Evolutionary conservation across 2,797 vertebrate species (phyloP), one percentile per base, ranked within the genome.

Genomic region (Peromyscus eremicus): DNA sequence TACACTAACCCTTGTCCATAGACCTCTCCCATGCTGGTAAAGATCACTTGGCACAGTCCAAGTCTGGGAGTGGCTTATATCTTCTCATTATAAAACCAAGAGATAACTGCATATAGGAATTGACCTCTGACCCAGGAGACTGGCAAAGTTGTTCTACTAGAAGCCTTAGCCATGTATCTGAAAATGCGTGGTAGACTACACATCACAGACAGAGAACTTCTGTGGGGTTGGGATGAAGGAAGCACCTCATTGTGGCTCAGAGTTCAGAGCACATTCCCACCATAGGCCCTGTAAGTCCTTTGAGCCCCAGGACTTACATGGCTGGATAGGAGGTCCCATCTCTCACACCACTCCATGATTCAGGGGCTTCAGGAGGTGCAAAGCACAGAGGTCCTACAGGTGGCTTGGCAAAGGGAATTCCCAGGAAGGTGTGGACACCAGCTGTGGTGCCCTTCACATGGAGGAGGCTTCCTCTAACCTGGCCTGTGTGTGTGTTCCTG

Each of bases 271-370:
- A 27, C n/a, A 37, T 37, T 62, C 23, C 62, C 2, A 46, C 2
- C 40, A 6, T 25, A 55, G 0, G 21, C 2, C 19, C 32, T 60
- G 52, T 8, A 71, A 37, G 40, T 62, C 6, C 17, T 70, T 17
- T 17, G 5, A 52, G 0, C 11, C 57, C 29, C 23, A 92, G n/a
- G 62, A 7, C 98, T 98, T 98, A 99, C 99, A 99, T 98, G 3
- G 98, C 97, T 0, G 99, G 99, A 75, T 99, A 97, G 4, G 82
- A 98, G 4, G 99, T 99, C 91, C 98, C 98, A n/a, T 99, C 98
- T 97, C 98, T 98, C 95, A 99, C 32, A 81, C 97, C 99, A 7
- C 97, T 98, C 99, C 99, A 99, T 60, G 98, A 97, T 13, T 68
- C 62, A 49, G 62, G 40, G 12, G 64, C 21, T 73, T 76, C 73